Conservation (phyloP, 2,113 vertebrate genomes). For the Synodontis membranacea region DNA sequence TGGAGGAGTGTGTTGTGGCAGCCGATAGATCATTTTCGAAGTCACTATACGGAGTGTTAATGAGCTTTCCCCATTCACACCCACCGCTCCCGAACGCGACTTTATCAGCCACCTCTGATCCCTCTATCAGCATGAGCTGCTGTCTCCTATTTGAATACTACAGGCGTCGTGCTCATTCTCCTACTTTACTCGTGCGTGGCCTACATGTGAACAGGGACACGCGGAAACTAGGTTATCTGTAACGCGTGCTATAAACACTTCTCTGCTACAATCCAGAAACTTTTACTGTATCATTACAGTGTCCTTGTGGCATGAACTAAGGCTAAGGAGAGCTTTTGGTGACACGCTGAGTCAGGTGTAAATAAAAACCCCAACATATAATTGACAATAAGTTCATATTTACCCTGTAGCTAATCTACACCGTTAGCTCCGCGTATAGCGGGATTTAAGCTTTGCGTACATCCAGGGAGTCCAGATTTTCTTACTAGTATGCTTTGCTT, state of each 20-base stretch:
- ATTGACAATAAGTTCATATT: neutral
- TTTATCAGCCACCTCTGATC: conserved; percentile 25
- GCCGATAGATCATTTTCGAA: conserved; percentile 52
- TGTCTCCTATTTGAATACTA: conserved; percentile 61
- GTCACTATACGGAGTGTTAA: neutral
- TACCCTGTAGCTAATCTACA: neutral
- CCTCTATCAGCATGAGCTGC: neutral
- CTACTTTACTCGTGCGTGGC: neutral
- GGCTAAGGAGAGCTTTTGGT: neutral
- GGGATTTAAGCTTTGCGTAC: no score
- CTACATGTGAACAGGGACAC: neutral
- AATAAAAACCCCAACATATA: neutral
- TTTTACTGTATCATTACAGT: neutral
- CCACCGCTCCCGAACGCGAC: neutral
- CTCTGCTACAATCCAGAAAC: neutral
- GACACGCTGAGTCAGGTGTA: neutral
- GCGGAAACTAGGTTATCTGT: neutral
- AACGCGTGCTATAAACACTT: neutral
- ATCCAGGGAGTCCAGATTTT: no score
- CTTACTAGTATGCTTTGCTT: no score
- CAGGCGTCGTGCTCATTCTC: neutral
- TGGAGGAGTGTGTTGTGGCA: neutral
- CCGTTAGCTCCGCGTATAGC: neutral
- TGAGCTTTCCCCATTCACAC: conserved; percentile 36
- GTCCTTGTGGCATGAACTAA: neutral